Conservation (phyloP, 2,113 vertebrate genomes). For the Leucopsar rothschildi region DNA sequence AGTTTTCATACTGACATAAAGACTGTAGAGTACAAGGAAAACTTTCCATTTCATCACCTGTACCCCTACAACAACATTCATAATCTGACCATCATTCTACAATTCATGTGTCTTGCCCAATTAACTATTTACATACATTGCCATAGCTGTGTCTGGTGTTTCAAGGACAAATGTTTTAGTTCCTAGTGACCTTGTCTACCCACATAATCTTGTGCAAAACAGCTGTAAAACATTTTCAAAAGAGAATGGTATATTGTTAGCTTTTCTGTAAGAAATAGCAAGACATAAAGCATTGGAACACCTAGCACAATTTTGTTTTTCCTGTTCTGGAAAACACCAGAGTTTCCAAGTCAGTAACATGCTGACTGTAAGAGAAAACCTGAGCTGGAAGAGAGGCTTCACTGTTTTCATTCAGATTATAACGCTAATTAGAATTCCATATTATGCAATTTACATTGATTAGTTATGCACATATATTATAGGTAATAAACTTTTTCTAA, state of each 20-base stretch:
- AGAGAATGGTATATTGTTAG: not conserved
- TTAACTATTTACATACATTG: not conserved
- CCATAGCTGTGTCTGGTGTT: not conserved
- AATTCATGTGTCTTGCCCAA: not conserved
- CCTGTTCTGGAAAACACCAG: not conserved
- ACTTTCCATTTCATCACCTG: not conserved
- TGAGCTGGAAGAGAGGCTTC: not conserved
- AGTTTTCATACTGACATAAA: not conserved
- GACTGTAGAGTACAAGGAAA: not conserved
- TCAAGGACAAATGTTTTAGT: not conserved
- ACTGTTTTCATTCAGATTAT: not conserved
- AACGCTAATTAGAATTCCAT: not conserved
- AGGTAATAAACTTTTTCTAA: not conserved
- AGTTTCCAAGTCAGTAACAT: not conserved
- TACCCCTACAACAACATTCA: accelerated
- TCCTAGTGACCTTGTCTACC: not conserved
- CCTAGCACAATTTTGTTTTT: not conserved
- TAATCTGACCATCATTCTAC: not conserved
- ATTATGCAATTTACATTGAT: not conserved
- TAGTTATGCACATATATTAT: not conserved
- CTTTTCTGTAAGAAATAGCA: not conserved
- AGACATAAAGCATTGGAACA: not conserved
- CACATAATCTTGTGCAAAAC: not conserved
- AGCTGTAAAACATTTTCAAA: not conserved
- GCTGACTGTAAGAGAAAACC: not conserved